Evolutionary conservation across 1,140 invertebrate species (phyloP).

Genomic region (Drosophila tsacasi): DNA sequence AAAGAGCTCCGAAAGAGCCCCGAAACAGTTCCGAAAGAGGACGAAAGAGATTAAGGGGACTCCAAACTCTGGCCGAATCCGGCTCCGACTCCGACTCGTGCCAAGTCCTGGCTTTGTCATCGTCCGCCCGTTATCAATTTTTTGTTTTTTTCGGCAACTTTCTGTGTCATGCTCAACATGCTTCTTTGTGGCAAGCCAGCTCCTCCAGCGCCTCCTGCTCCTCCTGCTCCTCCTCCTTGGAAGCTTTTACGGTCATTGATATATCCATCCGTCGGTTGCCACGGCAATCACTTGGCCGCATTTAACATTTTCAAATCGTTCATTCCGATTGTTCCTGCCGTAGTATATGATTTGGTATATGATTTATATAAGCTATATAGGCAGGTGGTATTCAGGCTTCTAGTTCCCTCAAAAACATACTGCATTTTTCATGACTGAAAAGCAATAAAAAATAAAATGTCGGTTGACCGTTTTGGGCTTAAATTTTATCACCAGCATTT

Average conservation of each 20-base stretch:
- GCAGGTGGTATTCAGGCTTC: background rate
- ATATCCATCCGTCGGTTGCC: slow-evolving; percentile 8
- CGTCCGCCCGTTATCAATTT: slow-evolving; percentile 6
- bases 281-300: slow-evolving; percentile 3
- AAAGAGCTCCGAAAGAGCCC: slow-evolving; percentile 1
- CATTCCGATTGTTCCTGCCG: background rate
- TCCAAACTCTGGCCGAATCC: background rate
- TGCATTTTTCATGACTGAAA: slow-evolving; percentile 7
- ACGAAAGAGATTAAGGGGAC: slow-evolving; percentile 31
- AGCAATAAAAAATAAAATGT: slow-evolving; percentile 7
- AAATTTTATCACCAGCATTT: slow-evolving; percentile 17
- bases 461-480: slow-evolving; percentile 8
- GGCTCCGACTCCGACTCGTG: background rate
- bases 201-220: background rate
- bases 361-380: background rate
- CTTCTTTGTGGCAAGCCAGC: background rate
- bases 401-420: background rate
- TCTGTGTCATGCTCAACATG: slow-evolving; percentile 17
- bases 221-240: background rate
- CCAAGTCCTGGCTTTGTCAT: slow-evolving; percentile 12
- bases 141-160: background rate
- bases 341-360: background rate
- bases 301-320: slow-evolving; percentile 4
- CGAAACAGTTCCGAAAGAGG: slow-evolving; percentile 4
- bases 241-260: slow-evolving; percentile 14